Evolutionary conservation across 2,113 vertebrate species (phyloP).

Genomic region (Rhea pennata): DNA sequence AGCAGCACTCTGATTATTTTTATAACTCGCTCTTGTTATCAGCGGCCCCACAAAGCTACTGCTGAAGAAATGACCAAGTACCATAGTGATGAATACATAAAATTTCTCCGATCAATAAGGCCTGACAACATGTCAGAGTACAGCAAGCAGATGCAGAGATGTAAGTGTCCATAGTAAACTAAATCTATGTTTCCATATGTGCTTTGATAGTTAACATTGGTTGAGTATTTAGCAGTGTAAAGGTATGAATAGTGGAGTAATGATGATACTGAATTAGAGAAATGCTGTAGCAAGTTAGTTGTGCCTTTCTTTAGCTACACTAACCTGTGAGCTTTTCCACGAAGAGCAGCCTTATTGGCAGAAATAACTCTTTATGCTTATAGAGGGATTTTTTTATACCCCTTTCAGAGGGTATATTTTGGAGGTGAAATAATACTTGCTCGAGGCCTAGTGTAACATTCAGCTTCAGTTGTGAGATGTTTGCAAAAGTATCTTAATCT

Average conservation of each 20-base stretch:
- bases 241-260: not conserved
- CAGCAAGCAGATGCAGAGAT: slow-evolving; percentile 90
- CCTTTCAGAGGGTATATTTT: not conserved
- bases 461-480: not conserved
- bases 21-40: slow-evolving; percentile 42
- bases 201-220: not conserved
- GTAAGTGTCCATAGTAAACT: slow-evolving; percentile 70
- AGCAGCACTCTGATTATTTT: not conserved
- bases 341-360: not conserved
- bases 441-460: not conserved
- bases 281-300: not conserved
- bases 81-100: slow-evolving; percentile 88
- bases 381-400: not conserved
- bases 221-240: not conserved
- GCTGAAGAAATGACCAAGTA: slow-evolving; percentile 89
- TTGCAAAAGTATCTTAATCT: not conserved
- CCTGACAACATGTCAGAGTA: slow-evolving; percentile 89
- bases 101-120: slow-evolving; percentile 86
- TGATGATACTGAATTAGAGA: not conserved
- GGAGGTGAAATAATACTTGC: not conserved
- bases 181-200: fast-evolving
- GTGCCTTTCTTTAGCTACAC: not conserved
- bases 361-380: not conserved
- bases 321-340: not conserved
- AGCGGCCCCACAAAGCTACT: slow-evolving; percentile 87